Conservation (phyloP, 2,797 vertebrate species). For the Oreochromis mossambicus region DNA sequence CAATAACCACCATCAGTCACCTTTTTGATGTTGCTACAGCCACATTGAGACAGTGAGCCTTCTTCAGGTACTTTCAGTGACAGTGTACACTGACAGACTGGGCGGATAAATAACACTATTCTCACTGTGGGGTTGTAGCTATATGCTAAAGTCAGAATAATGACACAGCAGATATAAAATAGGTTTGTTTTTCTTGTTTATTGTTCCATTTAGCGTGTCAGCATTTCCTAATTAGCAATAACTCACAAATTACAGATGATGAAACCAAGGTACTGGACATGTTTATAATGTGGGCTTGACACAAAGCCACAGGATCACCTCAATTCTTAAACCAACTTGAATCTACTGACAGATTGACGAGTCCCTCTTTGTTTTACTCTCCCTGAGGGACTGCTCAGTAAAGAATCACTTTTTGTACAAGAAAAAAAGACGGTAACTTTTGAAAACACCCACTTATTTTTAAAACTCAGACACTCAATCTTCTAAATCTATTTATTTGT, state of each 20-base stretch:
- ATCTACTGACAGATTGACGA: background rate
- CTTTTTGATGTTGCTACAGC: background rate
- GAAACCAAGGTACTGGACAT: background rate
- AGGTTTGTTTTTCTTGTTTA: background rate
- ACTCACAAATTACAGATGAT: background rate
- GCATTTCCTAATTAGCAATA: background rate
- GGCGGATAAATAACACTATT: background rate
- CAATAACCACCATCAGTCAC: background rate
- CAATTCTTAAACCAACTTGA: background rate
- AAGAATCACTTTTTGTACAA: background rate
- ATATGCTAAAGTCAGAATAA: background rate
- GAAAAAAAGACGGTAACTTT: background rate
- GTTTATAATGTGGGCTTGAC: background rate
- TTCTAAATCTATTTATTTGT: background rate
- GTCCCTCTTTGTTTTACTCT: background rate
- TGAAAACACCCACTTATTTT: background rate
- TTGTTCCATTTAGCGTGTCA: background rate
- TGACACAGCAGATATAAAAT: background rate
- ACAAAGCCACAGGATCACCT: background rate
- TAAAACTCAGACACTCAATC: background rate
- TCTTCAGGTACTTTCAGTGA: background rate
- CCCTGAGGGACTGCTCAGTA: background rate
- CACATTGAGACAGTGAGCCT: background rate
- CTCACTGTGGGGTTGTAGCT: background rate
- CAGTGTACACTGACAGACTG: background rate